Conservation (phyloP, 2,888 invertebrate genomes). For the Sipha maydis region DNA sequence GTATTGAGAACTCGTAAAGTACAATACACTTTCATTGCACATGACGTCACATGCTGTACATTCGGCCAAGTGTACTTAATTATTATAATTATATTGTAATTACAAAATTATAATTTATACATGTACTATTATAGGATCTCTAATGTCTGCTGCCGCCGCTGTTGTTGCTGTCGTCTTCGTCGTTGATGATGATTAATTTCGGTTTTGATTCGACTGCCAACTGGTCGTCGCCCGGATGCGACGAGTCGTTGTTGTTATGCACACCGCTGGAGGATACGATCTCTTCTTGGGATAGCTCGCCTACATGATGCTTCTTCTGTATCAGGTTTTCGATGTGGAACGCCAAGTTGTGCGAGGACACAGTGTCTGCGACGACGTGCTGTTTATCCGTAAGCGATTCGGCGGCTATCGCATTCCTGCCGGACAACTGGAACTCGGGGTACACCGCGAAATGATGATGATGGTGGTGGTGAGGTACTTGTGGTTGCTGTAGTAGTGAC, state of each 20-base stretch:
- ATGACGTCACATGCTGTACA: neutral
- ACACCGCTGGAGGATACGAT: conserved; percentile 53
- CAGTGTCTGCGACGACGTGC: conserved; percentile 38
- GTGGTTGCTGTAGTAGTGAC: conserved; percentile 37
- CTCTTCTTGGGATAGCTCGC: conserved; percentile 50
- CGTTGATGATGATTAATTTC: conserved; percentile 55
- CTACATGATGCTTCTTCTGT: conserved; percentile 48
- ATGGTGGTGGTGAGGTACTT: conserved; percentile 26
- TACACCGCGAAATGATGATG: conserved; percentile 38
- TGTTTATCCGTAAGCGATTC: conserved; percentile 41
- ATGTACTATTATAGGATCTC: neutral
- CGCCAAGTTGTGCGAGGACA: conserved; percentile 54
- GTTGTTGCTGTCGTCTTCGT: conserved; percentile 40
- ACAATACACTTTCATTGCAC: neutral
- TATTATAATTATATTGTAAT: too few species aligned
- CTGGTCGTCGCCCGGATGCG: conserved; percentile 17
- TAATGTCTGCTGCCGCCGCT: conserved; percentile 30
- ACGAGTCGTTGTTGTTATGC: conserved; percentile 43
- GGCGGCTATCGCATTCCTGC: conserved; percentile 15
- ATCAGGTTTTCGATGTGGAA: conserved; percentile 58
- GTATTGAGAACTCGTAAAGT: neutral
- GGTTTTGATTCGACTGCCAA: neutral
- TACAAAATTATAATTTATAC: too few species aligned
- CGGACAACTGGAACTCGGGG: conserved; percentile 49
- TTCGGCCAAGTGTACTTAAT: neutral